Conservation (phyloP, 2,888 invertebrate genomes). For the Hanleya hanleyi region DNA sequence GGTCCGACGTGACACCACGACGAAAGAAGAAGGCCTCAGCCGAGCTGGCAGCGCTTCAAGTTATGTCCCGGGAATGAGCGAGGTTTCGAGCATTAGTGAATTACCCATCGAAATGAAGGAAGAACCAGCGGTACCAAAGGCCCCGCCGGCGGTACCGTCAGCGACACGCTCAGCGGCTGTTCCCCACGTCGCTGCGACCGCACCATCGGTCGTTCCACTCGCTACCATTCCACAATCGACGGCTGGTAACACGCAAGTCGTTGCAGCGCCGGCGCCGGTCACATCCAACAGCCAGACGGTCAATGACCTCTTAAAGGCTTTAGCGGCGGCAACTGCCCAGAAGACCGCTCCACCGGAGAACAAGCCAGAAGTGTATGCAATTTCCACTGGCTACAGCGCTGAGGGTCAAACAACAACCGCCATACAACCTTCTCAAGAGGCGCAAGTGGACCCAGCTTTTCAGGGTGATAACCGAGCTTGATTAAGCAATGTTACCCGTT, state of each 20-base stretch:
- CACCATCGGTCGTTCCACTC: background rate
- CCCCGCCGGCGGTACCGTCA: slow-evolving; percentile 34
- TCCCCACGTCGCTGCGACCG: background rate
- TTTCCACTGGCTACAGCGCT: background rate
- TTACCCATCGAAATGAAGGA: slow-evolving; percentile 15
- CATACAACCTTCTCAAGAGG: too few relatives aligned
- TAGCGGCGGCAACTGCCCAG: background rate
- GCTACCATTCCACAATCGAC: too few relatives aligned
- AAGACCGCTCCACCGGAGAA: background rate
- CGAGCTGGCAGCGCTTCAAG: background rate
- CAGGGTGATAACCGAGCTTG: too few relatives aligned
- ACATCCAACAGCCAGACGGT: background rate
- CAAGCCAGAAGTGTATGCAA: background rate
- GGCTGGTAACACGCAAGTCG: background rate
- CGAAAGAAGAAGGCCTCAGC: background rate
- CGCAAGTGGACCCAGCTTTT: too few relatives aligned
- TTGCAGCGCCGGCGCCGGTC: background rate
- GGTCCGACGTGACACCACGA: background rate
- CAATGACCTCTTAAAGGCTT: background rate
- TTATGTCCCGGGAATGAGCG: background rate
- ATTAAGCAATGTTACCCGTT: too few relatives aligned
- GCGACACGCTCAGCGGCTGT: slow-evolving; percentile 14
- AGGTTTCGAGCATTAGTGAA: slow-evolving; percentile 50
- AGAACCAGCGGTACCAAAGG: slow-evolving; percentile 14
- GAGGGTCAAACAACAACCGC: too few relatives aligned